Percentiles rank a stretch among this genome's conserved stretches.
Conservation (phyloP, 2,797 vertebrate genomes). For the Sebastes steindachneri region DNA sequence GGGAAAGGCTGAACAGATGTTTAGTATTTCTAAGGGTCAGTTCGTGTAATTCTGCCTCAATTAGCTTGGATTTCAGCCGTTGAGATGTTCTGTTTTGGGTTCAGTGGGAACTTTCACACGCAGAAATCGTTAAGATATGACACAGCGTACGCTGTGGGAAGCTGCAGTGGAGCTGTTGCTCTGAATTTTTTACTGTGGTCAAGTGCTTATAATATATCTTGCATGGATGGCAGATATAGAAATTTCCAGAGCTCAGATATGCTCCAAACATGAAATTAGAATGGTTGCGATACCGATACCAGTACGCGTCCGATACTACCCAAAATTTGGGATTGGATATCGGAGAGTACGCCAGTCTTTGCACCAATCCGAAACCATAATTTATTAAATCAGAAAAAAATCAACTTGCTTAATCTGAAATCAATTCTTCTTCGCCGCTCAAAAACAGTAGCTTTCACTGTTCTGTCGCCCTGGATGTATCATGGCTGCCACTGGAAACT, state of each 20-base stretch:
- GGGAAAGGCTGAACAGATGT: constrained; percentile 60
- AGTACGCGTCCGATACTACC: no score
- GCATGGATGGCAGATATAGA: not conserved
- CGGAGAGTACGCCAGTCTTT: no score
- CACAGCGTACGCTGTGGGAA: constrained; percentile 11
- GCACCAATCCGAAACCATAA: no score
- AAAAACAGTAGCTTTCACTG: no score
- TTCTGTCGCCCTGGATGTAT: no score
- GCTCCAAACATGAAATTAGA: not conserved
- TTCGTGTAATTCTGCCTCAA: constrained; percentile 62
- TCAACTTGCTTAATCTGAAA: no score
- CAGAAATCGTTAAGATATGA: constrained; percentile 37
- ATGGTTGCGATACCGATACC: no score
- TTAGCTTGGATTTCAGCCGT: constrained; percentile 59
- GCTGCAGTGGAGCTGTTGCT: not conserved
- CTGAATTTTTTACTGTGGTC: not conserved
- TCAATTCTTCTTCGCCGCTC: no score
- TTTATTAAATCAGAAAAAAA: no score
- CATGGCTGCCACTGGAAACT: no score
- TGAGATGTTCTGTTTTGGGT: constrained; percentile 67
- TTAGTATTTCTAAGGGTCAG: constrained; percentile 61
- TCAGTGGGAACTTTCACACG: constrained; percentile 69
- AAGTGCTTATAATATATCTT: not conserved
- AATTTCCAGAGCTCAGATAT: not conserved
- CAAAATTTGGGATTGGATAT: no score